A percentile compares a stretch with the other conserved stretches of the same genome.
Conservation (phyloP, 2,888 invertebrate genomes). For the Apamea crenata region DNA sequence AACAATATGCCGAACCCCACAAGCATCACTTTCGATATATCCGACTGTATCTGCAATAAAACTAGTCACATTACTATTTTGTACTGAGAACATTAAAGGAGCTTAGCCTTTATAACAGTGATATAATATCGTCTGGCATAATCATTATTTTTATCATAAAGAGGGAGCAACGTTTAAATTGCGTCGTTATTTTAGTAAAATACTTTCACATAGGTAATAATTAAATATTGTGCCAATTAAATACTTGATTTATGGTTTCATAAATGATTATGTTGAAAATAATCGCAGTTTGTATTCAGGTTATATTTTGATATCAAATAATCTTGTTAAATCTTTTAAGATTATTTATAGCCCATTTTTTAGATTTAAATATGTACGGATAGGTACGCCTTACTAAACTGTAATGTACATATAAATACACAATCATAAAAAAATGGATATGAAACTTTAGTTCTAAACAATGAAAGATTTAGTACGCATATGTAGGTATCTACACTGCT, state of each 20-base stretch:
- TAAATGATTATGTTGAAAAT: slow-evolving; percentile 2
- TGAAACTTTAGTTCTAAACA: not conserved
- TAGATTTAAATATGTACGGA: not conserved
- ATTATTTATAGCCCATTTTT: not conserved
- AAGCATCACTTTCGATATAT: slow-evolving; percentile 76
- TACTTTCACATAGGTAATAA: not conserved
- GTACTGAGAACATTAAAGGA: not conserved
- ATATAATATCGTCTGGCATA: slow-evolving; percentile 5
- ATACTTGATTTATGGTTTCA: slow-evolving; percentile 7
- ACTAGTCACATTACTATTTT: slow-evolving; percentile 19
- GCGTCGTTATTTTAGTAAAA: slow-evolving; percentile 7
- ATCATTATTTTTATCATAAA: slow-evolving; percentile 5
- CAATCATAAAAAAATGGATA: not conserved
- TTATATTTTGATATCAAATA: not conserved
- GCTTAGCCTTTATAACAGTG: slow-evolving; percentile 11
- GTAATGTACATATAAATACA: not conserved
- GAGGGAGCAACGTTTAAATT: not conserved
- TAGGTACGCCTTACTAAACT: not conserved
- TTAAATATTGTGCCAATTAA: slow-evolving; percentile 1
- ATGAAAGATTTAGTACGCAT: no score
- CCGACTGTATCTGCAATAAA: slow-evolving; percentile 75
- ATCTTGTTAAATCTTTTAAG: not conserved
- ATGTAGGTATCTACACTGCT: not conserved
- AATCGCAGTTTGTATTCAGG: not conserved
- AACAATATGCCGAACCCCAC: slow-evolving; percentile 82